Base-by-base conservation (phyloP, 2,113 vertebrate species). In the Dolichallabes microphthalmus region DNA sequence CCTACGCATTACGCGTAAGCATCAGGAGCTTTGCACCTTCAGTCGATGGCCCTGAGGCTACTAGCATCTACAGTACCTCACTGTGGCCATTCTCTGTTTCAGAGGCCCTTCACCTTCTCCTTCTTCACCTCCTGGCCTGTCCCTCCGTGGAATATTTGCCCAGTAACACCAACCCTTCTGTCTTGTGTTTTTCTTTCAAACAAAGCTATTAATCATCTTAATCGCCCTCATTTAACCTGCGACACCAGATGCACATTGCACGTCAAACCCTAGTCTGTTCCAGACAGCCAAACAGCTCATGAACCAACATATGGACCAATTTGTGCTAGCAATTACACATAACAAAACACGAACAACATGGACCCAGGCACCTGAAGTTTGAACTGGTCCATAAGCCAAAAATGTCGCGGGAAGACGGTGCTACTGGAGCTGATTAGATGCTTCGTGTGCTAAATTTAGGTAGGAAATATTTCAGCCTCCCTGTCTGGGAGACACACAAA, bases 171-270 rank as follows among this genome's bases (percentile, higher is more conserved):
- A 95, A 90, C 88, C 91, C 89, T 90, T 93, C 92, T 92, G 93
- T 95, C 92, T 94, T 94, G 92, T 96, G 96, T 96, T 96, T 96
- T 96, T 91, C 95, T 93, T 96, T 92, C 93, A 96, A 96, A 95
- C 92, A 94, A 92, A 93, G 93, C 95, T 94, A 96, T 97, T 96
- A 96, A 96, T 97, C 96, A 96, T 93, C 89, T 91, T 96, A 96
- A 97, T 96, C 93, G 91, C 93, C 93, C 93, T 89, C 92, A 94
- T 95, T 95, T 94, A 94, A 95, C 93, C 93, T 89, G 84, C 84
- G 85, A 85, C 90, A 89, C 92, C 94, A 94, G 95, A 95, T 93
- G 92, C 92, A 92, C 94, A 92, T 89, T 79, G 88, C 91, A 91
- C 89, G 93, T 93, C 94, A 94, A 91, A 90, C 91, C 89, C 85